Evolutionary conservation across 2,113 vertebrate genomes (phyloP), one percentile per base, ranked within the genome.

Genomic region (Takifugu bimaculatus): DNA sequence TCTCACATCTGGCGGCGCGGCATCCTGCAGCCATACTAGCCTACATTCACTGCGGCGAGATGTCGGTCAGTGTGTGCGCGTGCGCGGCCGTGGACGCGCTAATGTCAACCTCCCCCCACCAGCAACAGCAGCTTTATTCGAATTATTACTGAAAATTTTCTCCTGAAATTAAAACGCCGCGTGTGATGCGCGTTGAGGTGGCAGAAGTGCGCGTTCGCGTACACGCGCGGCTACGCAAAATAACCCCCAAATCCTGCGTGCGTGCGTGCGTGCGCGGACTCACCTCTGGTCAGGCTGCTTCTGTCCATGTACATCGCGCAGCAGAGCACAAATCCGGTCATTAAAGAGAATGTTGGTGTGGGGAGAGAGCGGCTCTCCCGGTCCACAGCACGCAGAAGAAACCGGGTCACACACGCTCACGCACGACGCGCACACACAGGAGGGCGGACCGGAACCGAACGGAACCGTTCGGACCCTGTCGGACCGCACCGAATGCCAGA

Each of bases 221-320:
- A 15, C n/a, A 14, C 53, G 53, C 28, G 29, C 88, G 77, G 83
- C 20, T 20, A 85, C 91, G 91, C 82, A 9, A 39, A 39, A 39
- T 20, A 20, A 20, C 20, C 20, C 20, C 20, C 20, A 51, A 26
- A 26, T 6, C 2, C 3, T 11, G 12, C 14, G 32, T 54, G 56
- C 26, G 42, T 6, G 35, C 3, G 54, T 45, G 53, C 7, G 42
- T 13, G 56, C 29, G 54, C 35, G 55, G 6, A 20, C 90, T 92
- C 88, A 91, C 90, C 91, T 51, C 88, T 88, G 71, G 71, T 85
- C 86, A 89, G 77, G 83, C 86, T 91, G 91, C 84, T 91, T 89
- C 90, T 88, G 87, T 92, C 91, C 91, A 92, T 92, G 85, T 91
- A 92, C 90, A 92, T 86, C 85, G 91, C 91, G 86, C 91, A 92